A percentile compares a stretch with the other conserved stretches of the same genome.
These are phyloP conservation scores for Oryzias woworae DNA, from an alignment of 2,113 vertebrate genomes.

Conservation along the genomic window DNA sequence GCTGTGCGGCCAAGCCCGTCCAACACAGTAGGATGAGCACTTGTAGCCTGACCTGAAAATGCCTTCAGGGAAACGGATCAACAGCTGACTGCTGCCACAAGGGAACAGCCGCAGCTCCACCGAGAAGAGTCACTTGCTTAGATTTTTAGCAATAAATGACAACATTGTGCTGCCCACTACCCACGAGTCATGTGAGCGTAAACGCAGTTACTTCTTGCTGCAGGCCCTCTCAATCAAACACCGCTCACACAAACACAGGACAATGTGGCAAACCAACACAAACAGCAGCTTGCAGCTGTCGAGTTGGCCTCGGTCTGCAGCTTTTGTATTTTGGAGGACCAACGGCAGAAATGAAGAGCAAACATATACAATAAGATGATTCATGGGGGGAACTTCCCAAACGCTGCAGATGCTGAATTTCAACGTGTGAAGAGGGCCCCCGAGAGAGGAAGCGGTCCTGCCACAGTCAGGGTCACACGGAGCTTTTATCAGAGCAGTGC, in stretches of 20 bases:
- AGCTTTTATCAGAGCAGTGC: slow-evolving; percentile 39
- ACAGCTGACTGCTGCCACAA: slow-evolving; percentile 56
- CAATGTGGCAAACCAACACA: slow-evolving; percentile 12
- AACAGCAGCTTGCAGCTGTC: slow-evolving; percentile 42
- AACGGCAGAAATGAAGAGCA: slow-evolving; percentile 9
- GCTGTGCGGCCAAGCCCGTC: slow-evolving; percentile 45
- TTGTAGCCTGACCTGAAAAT: slow-evolving; percentile 45
- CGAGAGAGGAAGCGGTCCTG: slow-evolving; percentile 1
- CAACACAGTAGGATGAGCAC: slow-evolving; percentile 32
- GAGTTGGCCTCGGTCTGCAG: slow-evolving; percentile 18
- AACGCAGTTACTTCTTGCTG: slow-evolving; percentile 30
- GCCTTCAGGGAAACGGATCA: slow-evolving; percentile 45
- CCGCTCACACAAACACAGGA: slow-evolving; percentile 16
- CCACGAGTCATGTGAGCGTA: slow-evolving; percentile 14
- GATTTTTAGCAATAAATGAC: no score
- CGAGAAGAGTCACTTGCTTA: slow-evolving; percentile 1
- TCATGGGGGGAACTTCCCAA: neutral
- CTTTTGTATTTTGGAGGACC: slow-evolving; percentile 4
- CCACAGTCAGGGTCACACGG: slow-evolving; percentile 28
- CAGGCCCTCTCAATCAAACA: slow-evolving; percentile 1
- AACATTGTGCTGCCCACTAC: neutral
- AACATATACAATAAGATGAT: slow-evolving; percentile 12
- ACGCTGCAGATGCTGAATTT: slow-evolving; percentile 2
- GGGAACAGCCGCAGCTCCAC: slow-evolving; percentile 37
- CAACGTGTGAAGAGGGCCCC: neutral